Evolutionary conservation across 1,140 invertebrate species (phyloP), one percentile per base, ranked within the genome.

Genomic region (Sminthurinus signatus): DNA sequence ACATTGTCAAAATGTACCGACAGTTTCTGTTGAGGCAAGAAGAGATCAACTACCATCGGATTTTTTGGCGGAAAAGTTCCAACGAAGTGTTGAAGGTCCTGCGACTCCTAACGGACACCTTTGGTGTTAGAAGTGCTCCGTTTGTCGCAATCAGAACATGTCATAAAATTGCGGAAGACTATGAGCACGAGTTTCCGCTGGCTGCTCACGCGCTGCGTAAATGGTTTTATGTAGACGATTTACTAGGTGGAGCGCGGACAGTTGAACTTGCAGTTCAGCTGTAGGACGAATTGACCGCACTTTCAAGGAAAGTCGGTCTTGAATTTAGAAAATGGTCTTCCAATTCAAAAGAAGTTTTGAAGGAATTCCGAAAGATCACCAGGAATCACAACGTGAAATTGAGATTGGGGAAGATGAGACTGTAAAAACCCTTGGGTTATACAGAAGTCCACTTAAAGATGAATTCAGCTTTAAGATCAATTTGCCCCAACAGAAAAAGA

Each of bases 221-320:
- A 14, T 64, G 72, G 28, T 62, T 72, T 25, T 73, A 73, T 36
- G 75, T 78, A 17, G 79, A 82, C 65, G 78, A 81, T 70, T 55
- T 76, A 2, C 43, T 78, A 23, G 73, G 73, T 21, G 77, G 79
- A 4, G 61, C 59, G 0, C 36, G 74, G 4, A 73, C 69, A 3
- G 44, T 75, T n/a, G 62, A 76, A 55, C 69, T 76, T 62, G 74
- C 74, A 19, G 19, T 66, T 0, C n/a, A 44, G 2, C 27, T 77
- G 17, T 55, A 70, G 43, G n/a, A 67, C 4, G 60, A 75, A n/a
- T 8, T 77, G 5, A 67, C 60, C 8, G 3, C 19, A 25, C 2
- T 59, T 21, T 48, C 75, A 1, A 27, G 23, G 15, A 19, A 28
- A 10, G 74, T 72, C 12, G 69, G 72, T n/a, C 76, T 77, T 39